Percentiles rank a stretch among this genome's conserved stretches.
Evolutionary conservation across 2,113 vertebrate genomes (phyloP).

Genomic region (Alouatta palliata): DNA sequence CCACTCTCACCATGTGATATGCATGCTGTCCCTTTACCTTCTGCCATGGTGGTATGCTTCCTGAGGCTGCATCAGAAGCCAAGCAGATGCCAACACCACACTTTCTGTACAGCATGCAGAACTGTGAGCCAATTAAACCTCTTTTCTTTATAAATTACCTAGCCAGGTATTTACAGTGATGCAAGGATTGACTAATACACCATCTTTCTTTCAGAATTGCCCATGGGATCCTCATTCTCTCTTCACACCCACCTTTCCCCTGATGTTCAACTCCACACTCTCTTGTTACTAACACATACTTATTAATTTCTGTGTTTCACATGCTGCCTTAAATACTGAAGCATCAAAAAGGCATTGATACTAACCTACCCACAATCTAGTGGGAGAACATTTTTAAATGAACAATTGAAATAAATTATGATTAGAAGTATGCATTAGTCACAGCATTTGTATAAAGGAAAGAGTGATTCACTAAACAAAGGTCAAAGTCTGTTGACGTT

Average conservation of each 20-base stretch:
- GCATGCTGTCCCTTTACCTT: no score
- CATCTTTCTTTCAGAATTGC: background rate
- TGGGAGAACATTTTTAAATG: background rate
- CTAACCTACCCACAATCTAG: background rate
- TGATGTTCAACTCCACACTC: background rate
- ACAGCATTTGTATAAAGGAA: background rate
- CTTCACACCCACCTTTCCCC: accelerated
- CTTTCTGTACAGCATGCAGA: no score
- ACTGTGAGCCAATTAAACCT: no score
- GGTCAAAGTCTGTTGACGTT: background rate
- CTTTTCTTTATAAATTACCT: no score
- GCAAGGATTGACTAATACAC: no score
- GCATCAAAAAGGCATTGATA: background rate
- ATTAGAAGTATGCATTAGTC: background rate
- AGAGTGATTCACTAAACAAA: background rate
- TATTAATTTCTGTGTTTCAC: background rate
- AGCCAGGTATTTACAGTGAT: no score
- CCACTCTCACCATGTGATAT: no score
- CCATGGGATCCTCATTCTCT: accelerated
- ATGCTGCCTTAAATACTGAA: background rate
- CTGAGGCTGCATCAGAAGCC: no score
- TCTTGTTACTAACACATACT: background rate
- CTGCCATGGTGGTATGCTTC: no score
- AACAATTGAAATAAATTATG: background rate
- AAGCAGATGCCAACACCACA: no score